Evolutionary conservation across 2,888 invertebrate species (phyloP), one percentile per base, ranked within the genome.

Genomic region (Platycheirus rosarum): DNA sequence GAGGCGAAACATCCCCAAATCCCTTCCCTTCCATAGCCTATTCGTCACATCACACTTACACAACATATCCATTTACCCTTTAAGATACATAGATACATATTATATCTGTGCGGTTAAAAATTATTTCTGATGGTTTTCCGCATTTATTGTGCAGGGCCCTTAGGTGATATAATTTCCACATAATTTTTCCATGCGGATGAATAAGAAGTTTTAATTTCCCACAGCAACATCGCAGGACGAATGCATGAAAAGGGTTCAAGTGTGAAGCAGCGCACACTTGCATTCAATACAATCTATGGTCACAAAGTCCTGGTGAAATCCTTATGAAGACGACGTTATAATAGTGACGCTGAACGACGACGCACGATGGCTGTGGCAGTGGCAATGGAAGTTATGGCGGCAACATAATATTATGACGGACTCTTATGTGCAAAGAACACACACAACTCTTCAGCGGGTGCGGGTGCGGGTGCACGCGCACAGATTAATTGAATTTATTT

Each of bases 111-210:
- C 32, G 51, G 11, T 37, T 51, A 51, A 18, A 23, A 44, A 44
- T 29, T 29, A 55, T 40, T 55, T 51, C 42, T 44, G 48, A 20
- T 65, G 49, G 55, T 68, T 18, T 23, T 13, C 51, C 46, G 57
- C 68, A 62, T 73, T 73, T 63, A 78, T 78, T 73, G 75, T 65
- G 46, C 70, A 69, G 40, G 32, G 42, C 77, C 68, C 77, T 82
- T 82, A 77, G 74, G 62, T 66, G 71, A 71, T 80, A 62, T 77
- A 53, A 82, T 82, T 77, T 80, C 77, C 71, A 62, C 71, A 82
- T 82, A 82, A 82, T 82, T 82, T n/a, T 82, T 82, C 71, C 82
- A 82, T 66, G 14, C 71, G 77, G 71, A 60, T 77, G 71, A 68
- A 68, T 77, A 82, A 77, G 82, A 77, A 82, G 62, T 76, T 55